These are phyloP conservation scores for Drosophila peninsularis DNA, from an alignment of 2,888 invertebrate genomes.

Conservation along the genomic window DNA sequence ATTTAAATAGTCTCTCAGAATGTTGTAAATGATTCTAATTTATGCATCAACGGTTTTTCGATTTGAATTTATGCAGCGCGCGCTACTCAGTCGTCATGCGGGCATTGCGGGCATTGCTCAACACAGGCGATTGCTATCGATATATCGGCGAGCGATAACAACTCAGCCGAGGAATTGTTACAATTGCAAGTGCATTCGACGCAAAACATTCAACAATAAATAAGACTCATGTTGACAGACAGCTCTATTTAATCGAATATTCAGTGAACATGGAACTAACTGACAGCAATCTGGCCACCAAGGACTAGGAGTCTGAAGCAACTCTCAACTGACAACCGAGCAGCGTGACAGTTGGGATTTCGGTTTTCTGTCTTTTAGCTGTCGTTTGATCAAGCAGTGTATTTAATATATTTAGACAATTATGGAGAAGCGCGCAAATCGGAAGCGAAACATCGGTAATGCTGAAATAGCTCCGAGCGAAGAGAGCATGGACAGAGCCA, in stretches of 20 bases:
- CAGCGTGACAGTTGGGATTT: neutral
- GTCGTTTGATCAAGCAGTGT: no score
- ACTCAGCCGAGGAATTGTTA: neutral
- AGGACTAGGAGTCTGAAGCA: neutral
- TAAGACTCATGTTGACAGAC: neutral
- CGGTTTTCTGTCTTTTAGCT: no score
- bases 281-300: neutral
- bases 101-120: neutral
- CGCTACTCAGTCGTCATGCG: neutral
- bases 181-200: neutral
- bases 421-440: neutral
- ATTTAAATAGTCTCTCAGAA: neutral
- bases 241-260: neutral
- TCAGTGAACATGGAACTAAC: no score
- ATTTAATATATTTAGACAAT: no score
- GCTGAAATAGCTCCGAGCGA: no score
- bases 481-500: neutral
- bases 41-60: neutral
- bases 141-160: neutral
- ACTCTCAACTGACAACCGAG: neutral
- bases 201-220: neutral
- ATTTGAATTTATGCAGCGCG: neutral
- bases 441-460: no score
- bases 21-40: neutral
- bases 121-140: slow-evolving; percentile 9